Evolutionary conservation across 2,113 vertebrate species (phyloP).

Genomic region (Myrmecobius fasciatus): DNA sequence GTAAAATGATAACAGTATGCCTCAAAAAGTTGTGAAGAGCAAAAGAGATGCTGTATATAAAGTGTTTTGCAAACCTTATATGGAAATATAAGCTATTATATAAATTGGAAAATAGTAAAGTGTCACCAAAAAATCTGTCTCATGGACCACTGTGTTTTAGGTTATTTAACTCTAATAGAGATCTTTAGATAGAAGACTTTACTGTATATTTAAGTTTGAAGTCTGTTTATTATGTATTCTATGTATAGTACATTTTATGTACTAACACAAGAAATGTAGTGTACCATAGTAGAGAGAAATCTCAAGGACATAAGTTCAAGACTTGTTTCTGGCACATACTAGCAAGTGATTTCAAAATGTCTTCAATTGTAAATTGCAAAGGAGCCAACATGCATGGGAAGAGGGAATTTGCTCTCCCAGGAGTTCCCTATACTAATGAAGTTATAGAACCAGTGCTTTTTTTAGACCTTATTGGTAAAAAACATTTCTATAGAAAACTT

Average conservation of each 20-base stretch:
- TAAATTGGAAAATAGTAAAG: not conserved
- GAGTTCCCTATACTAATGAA: not conserved
- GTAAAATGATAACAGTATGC: not conserved
- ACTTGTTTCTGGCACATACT: not conserved
- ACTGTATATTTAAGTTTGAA: conserved; percentile 41
- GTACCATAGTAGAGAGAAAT: not conserved
- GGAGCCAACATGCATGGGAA: not conserved
- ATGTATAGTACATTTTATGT: not conserved
- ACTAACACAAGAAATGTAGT: not conserved
- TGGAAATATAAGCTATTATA: conserved; percentile 40
- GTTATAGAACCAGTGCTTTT: not conserved
- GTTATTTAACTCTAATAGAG: conserved; percentile 11
- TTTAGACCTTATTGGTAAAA: not conserved
- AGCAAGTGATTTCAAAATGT: not conserved
- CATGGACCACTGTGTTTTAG: conserved; percentile 5
- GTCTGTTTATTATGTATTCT: not conserved
- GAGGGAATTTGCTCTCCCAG: not conserved
- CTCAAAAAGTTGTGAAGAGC: not conserved
- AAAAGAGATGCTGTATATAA: conserved; percentile 28
- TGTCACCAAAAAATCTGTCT: conserved; percentile 37
- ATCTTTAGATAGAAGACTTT: conserved; percentile 28
- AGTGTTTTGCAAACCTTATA: conserved; percentile 15
- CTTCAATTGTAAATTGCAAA: not conserved
- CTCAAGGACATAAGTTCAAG: not conserved
- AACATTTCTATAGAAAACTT: not conserved